Base-by-base conservation (phyloP, 2,888 invertebrate genomes). In the Germaria angustata region DNA sequence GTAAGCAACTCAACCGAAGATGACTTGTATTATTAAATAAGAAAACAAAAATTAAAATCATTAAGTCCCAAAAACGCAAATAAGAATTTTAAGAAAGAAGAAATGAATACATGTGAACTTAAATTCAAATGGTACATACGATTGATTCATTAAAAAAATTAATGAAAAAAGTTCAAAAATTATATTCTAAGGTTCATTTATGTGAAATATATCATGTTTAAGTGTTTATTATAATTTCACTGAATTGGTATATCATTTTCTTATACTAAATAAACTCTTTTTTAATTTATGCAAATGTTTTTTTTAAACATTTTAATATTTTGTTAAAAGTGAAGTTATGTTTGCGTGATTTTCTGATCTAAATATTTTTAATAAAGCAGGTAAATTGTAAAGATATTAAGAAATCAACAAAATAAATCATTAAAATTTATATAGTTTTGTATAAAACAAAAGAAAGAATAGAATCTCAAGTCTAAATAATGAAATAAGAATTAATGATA, bases 11-110 rank as follows among this genome's bases (percentile, higher is more conserved):
- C 84, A 83, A 84, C 83, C 84, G 78, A 84, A 84, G 84, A 85
- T 79, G 85, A 85, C 75, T 84, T 85, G 84, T 84, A 84, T 85
- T 84, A 84, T 84, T 85, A 86, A 81, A 73, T 80, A 84, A 76
- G 57, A 49, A 55, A 79, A 69, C 7, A 61, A 73, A 57, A 81
- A 55, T n/a, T 68, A 84, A 73, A 72, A 49, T 44, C 36, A 72
- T 72, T 51, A 80, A 71, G 39, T 66, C 51, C 65, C 68, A 65
- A 15, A 73, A 61, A 69, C 34, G 65, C 55, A 71, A 72, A 68
- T 39, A 72, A 59, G 13, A 72, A 15, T 22, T 46, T 73, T 41
- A 86, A 86, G 88, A 84, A 63, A 36, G 28, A 24, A 24, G 24
- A 55, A 69, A 32, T 17, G 8, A 69, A 55, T 8, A 41, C 32